Evolutionary conservation across 2,797 vertebrate species (phyloP), one percentile per base, ranked within the genome.

Genomic region (Danio tinwini): DNA sequence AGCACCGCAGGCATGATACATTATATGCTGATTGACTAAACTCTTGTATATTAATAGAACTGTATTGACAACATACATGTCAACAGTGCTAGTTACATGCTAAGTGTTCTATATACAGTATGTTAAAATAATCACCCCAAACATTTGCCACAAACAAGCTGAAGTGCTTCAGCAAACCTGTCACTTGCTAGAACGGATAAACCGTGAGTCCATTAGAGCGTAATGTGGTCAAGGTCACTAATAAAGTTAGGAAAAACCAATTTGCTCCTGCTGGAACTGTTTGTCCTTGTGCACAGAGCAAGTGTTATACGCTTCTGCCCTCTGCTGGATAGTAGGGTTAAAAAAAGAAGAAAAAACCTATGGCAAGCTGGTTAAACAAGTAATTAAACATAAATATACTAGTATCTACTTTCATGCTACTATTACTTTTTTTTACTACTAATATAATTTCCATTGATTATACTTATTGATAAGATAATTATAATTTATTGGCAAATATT

Each of bases 311-410:
- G 9, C n/a, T 47, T 8, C 55, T 81, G 79, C 79, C 47, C 81
- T 82, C 86, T 84, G 63, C 74, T 87, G 84, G 82, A 74, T 59
- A n/a, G n/a, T 19, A 37, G 65, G n/a, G 1, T 39, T 2, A 61
- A 68, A 55, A n/a, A 3, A 16, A 40, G n/a, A 42, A 12, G n/a
- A n/a, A 29, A 29, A n/a, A n/a, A n/a, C n/a, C 29, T 29, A 29
- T 3, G 29, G 29, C 29, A 29, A 29, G 29, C 29, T 29, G 29
- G 29, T 29, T 29, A 1, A 29, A 29, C 29, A n/a, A n/a, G n/a
- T n/a, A 29, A 29, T 29, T 29, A 29, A 29, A 29, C 29, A 29
- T 29, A 29, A 29, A 29, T 29, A 29, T 29, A 1, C 29, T 29
- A 29, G n/a, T n/a, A n/a, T n/a, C n/a, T n/a, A n/a, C n/a, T n/a